phyloP scores from a whole-genome alignment of 1,140 invertebrate species.

The Ruditapes philippinarum region DNA sequence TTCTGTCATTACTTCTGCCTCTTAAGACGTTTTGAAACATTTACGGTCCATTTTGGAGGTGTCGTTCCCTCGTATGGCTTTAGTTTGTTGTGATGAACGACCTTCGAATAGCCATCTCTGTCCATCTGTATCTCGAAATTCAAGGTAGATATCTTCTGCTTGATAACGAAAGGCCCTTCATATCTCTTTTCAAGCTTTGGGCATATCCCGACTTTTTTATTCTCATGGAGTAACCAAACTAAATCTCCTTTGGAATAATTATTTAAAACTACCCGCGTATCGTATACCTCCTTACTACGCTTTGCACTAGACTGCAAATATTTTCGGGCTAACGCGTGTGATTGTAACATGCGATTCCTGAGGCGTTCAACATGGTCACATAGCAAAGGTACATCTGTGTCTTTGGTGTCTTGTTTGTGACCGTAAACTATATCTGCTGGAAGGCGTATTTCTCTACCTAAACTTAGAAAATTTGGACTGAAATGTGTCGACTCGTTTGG shows the following conservation, averaged over 20 bases:
- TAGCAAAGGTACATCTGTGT: background rate
- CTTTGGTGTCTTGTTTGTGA: background rate
- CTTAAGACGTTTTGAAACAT: background rate
- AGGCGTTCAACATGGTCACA: conserved; percentile 12
- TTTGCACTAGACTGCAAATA: background rate
- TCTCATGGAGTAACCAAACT: conserved; percentile 13
- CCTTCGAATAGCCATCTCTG: background rate
- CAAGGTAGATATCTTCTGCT: background rate
- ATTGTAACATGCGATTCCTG: background rate
- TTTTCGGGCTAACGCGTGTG: conserved; percentile 16
- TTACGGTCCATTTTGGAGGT: conserved; percentile 8
- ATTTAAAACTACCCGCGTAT: background rate
- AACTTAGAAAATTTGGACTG: conserved; percentile 14
- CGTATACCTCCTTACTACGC: conserved; percentile 13
- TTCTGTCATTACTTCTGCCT: background rate
- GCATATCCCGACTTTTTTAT: background rate
- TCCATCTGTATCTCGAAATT: conserved; percentile 13
- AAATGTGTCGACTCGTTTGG: conserved; percentile 20
- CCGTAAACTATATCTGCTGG: conserved; percentile 5
- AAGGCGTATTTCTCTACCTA: conserved; percentile 33
- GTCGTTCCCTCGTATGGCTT: conserved; percentile 6
- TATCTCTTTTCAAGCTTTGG: conserved; percentile 32
- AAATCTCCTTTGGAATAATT: background rate
- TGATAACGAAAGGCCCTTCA: background rate
- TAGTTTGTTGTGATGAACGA: conserved; percentile 16